Base-by-base conservation (phyloP, 2,113 vertebrate species). In the Hippocampus comes region DNA sequence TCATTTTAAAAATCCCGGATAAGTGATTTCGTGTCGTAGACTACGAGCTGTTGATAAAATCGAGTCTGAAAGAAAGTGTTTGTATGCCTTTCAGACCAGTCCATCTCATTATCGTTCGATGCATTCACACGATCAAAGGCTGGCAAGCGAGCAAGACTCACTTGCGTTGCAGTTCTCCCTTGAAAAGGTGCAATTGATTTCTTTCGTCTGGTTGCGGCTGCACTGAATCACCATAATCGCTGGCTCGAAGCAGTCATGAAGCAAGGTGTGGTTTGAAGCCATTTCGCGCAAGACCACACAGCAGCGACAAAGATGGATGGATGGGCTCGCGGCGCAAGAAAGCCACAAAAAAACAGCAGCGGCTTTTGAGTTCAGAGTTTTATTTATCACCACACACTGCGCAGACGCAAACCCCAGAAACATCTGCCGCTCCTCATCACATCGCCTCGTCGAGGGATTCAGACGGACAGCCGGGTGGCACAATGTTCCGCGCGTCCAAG, bases 391-490 rank as follows among this genome's bases (percentile, higher is more conserved):
- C 10, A 71, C 30, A 55, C 46, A 43, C 73, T 9, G 7, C 4
- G 48, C 57, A 41, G 68, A n/a, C 15, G 48, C 63, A 41, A 72
- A n/a, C 78, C 4, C 61, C 11, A 77, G 75, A 71, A 76, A 74
- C 86, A 87, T 84, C 82, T 87, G 85, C 81, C 73, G 46, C 42
- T 53, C 69, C 72, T 70, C 68, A 78, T 85, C 86, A 89, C 55
- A 75, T 68, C 72, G 72, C 1, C 67, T 79, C 68, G 5, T 41
- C 68, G 80, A 67, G 55, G 89, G 89, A 90, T 89, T 86, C 77
- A 48, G 66, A 80, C 76, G 77, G 82, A 84, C 88, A 90, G 87
- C 85, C 75, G 81, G 77, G 78, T 79, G 78, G 53, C 81, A 72
- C 49, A 71, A 72, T 71, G 78, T 75, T 80, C 81, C 79, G 75